Base-by-base conservation (phyloP, 2,797 vertebrate species). In the Rhinoraja longicauda region DNA sequence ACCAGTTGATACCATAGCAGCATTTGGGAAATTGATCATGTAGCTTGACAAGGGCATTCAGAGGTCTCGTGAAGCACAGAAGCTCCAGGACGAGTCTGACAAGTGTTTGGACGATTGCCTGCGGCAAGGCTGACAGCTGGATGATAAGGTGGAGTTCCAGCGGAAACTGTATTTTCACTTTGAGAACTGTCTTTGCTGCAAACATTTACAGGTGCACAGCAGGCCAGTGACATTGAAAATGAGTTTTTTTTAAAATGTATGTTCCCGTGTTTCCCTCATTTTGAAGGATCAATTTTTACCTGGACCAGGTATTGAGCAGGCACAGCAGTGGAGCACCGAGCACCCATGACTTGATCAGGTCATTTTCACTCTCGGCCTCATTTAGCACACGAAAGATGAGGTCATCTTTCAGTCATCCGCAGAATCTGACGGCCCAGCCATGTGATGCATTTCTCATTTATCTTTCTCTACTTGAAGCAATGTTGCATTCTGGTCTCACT, bases 111-210 rank as follows among this genome's bases (percentile, higher is more conserved):
- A 67, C 1, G 36, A 88, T 36, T 88, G 62, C 62, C 62, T 67
- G 84, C 62, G 67, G 59, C n/a, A 67, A 21, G 24, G 64, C n/a
- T 24, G n/a, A 88, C 59, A 67, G 59, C 84, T 36, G 84, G n/a
- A 88, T 67, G 17, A 17, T 24, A 88, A 67, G 84, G 62, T 67
- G 84, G 84, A 88, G 62, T 67, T 62, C 84, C 84, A 88, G n/a
- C n/a, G 36, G 84, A 88, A 21, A 36, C n/a, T 36, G 67, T 36
- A 67, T 17, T 7, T 67, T 88, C 36, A 88, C n/a, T 88, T 67
- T 67, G 62, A 67, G 84, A 67, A 10, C 21, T 88, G 62, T 8
- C 19, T 67, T 67, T 2, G n/a, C 62, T 21, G 84, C 84, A 67
- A 64, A 88, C 3, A 59, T 59, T 59, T 62, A 15, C 84, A 88